phyloP scores from a whole-genome alignment of 2,888 invertebrate genomes.

The Nemoura dubitans region DNA sequence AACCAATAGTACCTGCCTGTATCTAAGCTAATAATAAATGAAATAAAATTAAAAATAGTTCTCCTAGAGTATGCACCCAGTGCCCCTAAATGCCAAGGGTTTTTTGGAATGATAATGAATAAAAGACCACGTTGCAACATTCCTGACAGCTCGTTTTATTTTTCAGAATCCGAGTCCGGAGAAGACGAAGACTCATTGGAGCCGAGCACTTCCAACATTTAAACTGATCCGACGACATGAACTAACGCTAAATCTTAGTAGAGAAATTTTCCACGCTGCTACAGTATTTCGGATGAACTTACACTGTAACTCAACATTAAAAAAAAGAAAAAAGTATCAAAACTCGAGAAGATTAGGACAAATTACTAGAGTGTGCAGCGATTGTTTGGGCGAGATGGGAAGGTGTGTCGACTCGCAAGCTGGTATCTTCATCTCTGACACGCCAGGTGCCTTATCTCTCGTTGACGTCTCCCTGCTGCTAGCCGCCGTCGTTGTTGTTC shows the following conservation, averaged over 20 bases:
- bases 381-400: slow-evolving; percentile 16
- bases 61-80: no score
- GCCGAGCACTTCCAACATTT: slow-evolving; percentile 38
- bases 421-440: slow-evolving; percentile 50
- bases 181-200: slow-evolving; percentile 55
- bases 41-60: no score
- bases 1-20: no score
- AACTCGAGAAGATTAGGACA: slow-evolving; percentile 20
- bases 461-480: slow-evolving; percentile 28
- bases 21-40: no score
- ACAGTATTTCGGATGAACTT: slow-evolving; percentile 42
- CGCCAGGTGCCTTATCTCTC: slow-evolving; percentile 51
- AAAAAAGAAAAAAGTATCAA: slow-evolving; percentile 24
- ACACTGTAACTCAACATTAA: slow-evolving; percentile 44
- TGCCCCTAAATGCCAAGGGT: no score
- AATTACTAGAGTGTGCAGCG: not conserved
- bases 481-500: not conserved
- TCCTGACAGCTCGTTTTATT: not conserved
- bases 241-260: slow-evolving; percentile 18
- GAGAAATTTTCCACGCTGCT: not conserved
- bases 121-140: no score
- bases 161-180: slow-evolving; percentile 57
- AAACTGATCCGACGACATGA: slow-evolving; percentile 21
- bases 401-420: slow-evolving; percentile 2
- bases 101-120: no score